Base-by-base conservation (phyloP, 1,140 invertebrate genomes). In the Drosophila willistoni region DNA sequence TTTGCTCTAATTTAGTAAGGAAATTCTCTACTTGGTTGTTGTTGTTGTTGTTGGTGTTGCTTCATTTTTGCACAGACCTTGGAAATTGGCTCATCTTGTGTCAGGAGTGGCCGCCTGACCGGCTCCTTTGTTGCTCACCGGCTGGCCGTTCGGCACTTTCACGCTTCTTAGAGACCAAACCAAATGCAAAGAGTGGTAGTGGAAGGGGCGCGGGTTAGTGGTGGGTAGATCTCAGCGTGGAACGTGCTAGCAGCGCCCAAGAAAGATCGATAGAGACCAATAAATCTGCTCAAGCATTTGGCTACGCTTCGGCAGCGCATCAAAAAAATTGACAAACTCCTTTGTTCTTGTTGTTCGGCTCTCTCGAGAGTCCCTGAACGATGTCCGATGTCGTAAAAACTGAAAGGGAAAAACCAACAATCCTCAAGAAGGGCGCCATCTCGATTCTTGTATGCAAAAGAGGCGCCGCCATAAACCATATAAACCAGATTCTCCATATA, bases 1-100 rank as follows among this genome's bases (percentile, higher is more conserved):
- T 61, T 59, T 76, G 81, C 79, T 79, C 81, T 84, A 84, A 84
- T 84, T 84, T 82, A 83, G 79, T 79, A 73, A 61, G 64, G 55
- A 34, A 44, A 85, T 78, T 81, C 77, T 76, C 76, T 77, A 64
- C 75, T 76, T 64, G 64, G 64, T 66, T 62, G 36, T n/a, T 42
- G 14, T 7, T 19, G 22, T 4, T 25, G 22, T 25, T 29, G 29
- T 5, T 29, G 29, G 29, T 29, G 1, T 29, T 29, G 2, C 6
- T 29, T 51, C 3, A 2, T 79, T 78, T 78, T 83, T 83, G 81
- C 68, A 63, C 64, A 67, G 79, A 79, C 34, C 79, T 71, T 62
- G 62, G 61, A 71, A 83, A 85, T 85, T 85, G 81, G 83, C 79
- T 79, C 69, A 87, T 79, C 69, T 79, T 68, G 70, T 65, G 51